phyloP scores from a whole-genome alignment of 2,888 invertebrate species.

The Odontothrips loti region DNA sequence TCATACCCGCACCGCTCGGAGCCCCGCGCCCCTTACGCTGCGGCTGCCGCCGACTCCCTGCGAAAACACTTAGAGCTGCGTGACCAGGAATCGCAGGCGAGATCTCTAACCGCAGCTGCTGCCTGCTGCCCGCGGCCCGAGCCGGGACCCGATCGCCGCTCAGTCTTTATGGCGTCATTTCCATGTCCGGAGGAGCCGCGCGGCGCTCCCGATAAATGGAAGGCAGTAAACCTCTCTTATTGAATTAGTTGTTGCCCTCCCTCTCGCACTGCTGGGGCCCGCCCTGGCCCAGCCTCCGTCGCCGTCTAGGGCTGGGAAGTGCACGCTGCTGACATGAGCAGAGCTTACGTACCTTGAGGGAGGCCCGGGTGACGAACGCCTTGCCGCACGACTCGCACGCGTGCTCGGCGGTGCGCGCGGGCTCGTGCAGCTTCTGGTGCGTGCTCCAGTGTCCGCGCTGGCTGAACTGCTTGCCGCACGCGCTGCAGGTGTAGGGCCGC shows the following conservation, averaged over 20 bases:
- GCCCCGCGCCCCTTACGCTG: neutral
- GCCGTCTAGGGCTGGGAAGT: too few species aligned
- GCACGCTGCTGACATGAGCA: too few species aligned
- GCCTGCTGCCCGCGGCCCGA: neutral
- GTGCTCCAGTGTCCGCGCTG: conserved; percentile 39
- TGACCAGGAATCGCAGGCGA: too few species aligned
- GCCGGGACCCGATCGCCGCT: neutral
- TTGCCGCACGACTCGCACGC: conserved; percentile 47
- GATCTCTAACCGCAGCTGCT: neutral
- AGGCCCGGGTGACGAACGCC: conserved; percentile 46
- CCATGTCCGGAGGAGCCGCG: neutral
- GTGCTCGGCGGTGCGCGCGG: conserved; percentile 40
- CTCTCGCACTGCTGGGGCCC: neutral
- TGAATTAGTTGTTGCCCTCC: conserved; percentile 1
- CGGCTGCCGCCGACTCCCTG: neutral
- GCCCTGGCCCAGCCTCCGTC: neutral
- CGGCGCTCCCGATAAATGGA: neutral
- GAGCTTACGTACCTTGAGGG: conserved; percentile 44
- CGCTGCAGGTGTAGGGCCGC: conserved; percentile 37
- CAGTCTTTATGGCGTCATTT: conserved; percentile 5
- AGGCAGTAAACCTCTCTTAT: neutral
- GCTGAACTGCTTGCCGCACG: conserved; percentile 38
- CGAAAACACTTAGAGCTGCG: too few species aligned
- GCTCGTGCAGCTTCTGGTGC: conserved; percentile 40
- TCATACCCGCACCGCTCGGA: too few species aligned